Percentiles rank a stretch among this genome's conserved stretches.
These are phyloP conservation scores for Onychomys leucogaster DNA, from an alignment of 2,797 vertebrate species.

Conservation along the genomic window DNA sequence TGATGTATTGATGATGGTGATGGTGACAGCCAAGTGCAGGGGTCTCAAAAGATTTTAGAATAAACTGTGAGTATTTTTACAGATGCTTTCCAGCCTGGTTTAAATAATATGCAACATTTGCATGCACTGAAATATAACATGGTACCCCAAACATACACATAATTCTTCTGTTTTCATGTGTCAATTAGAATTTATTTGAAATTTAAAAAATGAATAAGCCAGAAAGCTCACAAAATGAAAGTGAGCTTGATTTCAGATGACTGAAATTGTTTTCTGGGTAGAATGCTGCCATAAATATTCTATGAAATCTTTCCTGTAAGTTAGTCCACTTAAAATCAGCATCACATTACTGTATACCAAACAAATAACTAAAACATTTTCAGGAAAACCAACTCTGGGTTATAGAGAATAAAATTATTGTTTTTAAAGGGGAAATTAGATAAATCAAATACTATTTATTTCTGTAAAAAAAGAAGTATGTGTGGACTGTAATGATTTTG, in stretches of 20 bases:
- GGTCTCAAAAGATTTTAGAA: neutral
- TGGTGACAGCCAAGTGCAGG: neutral
- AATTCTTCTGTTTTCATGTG: neutral
- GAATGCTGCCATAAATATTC: neutral
- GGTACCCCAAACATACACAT: neutral
- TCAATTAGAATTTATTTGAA: neutral
- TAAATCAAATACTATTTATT: constrained; percentile 16
- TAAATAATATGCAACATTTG: neutral
- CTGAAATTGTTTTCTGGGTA: neutral
- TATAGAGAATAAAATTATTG: neutral
- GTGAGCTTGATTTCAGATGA: neutral
- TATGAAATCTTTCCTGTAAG: neutral
- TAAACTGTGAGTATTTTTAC: neutral
- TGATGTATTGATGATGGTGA: too few species aligned
- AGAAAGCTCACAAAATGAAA: neutral
- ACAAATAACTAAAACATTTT: neutral
- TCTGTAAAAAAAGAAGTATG: constrained; percentile 53
- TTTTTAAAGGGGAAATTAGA: constrained; percentile 38
- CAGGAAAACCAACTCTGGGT: neutral
- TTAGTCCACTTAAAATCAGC: neutral
- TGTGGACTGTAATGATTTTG: constrained; percentile 24
- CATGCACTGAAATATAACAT: neutral
- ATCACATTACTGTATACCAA: constrained; percentile 1
- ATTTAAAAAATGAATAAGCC: neutral
- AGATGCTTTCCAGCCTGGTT: neutral